Percentiles rank a stretch among this genome's conserved stretches.
Conservation (phyloP, 2,113 vertebrate species). For the Pluvianellus socialis region DNA sequence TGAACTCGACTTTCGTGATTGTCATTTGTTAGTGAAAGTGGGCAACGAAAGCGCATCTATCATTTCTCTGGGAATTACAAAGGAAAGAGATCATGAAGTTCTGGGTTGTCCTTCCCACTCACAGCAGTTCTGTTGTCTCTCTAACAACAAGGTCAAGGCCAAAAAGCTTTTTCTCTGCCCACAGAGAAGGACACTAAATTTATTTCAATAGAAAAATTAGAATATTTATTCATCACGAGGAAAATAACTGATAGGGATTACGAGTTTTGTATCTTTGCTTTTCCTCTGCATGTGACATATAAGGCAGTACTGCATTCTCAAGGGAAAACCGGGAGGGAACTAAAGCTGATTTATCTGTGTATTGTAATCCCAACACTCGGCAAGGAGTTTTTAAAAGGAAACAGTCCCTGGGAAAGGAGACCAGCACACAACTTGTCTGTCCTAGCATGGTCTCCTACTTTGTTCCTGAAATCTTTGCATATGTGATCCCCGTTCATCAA, state of each 20-base stretch:
- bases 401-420: background rate
- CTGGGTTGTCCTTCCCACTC: background rate
- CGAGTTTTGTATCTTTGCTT: background rate
- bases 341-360: background rate
- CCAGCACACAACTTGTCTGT: background rate
- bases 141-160: background rate
- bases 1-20: background rate
- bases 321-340: background rate
- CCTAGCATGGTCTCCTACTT: background rate
- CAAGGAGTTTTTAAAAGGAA: background rate
- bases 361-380: background rate
- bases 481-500: background rate
- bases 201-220: background rate
- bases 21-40: background rate
- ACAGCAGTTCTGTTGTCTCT: background rate
- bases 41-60: accelerated
- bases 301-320: background rate
- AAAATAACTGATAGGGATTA: background rate
- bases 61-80: background rate
- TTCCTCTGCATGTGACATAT: background rate
- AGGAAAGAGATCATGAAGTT: background rate
- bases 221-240: background rate
- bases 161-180: background rate
- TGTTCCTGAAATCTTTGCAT: background rate
- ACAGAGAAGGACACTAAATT: background rate